phyloP scores from a whole-genome alignment of 2,797 vertebrate genomes.

The Myripristis murdjan region DNA sequence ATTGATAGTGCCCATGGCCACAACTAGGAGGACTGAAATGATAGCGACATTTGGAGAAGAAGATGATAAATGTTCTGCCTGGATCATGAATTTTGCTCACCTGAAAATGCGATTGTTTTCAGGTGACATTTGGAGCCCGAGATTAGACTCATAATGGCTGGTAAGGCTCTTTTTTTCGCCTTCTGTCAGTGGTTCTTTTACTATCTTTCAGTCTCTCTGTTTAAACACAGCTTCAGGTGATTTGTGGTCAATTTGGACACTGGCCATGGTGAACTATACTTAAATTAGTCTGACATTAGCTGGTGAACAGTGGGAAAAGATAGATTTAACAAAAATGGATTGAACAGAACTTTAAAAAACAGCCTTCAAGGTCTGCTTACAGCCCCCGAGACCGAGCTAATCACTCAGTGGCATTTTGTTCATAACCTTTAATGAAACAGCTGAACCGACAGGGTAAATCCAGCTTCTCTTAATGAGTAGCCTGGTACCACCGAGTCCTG shows the following conservation, averaged over 20 bases:
- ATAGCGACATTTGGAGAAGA: constrained; percentile 53
- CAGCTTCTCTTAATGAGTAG: constrained; percentile 13
- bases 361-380: not conserved
- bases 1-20: constrained; percentile 22
- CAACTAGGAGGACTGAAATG: constrained; percentile 24
- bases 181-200: not conserved
- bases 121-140: constrained; percentile 45
- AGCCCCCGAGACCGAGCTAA: not conserved
- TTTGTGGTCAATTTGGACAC: not conserved
- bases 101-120: constrained; percentile 35
- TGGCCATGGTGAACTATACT: no score
- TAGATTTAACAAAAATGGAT: constrained; percentile 4
- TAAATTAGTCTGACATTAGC: not conserved
- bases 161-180: constrained; percentile 8
- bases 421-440: constrained; percentile 34
- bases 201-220: constrained; percentile 14
- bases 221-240: not conserved
- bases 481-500: not conserved
- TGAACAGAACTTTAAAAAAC: constrained; percentile 5
- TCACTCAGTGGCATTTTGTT: constrained; percentile 14
- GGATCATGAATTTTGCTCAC: constrained; percentile 26
- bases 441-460: constrained; percentile 5
- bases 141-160: not conserved
- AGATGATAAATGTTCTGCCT: constrained; percentile 39
- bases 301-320: not conserved